Percentiles rank a stretch among this genome's conserved stretches.
Evolutionary conservation across 1,140 invertebrate species (phyloP).

Genomic region (Eurosta solidaginis): DNA sequence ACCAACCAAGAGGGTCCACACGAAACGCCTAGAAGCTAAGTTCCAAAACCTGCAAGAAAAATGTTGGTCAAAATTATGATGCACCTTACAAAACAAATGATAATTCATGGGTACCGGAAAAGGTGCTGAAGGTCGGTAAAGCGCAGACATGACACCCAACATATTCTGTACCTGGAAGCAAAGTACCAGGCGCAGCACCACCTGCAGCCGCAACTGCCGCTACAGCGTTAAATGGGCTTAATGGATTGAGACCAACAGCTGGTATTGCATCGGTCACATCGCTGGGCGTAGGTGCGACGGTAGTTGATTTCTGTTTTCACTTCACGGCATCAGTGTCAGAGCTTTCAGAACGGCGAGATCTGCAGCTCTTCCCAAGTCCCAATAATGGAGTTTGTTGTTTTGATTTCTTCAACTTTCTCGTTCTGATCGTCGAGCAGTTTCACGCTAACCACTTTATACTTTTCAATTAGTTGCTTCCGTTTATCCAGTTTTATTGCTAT

Average conservation of each 20-base stretch:
- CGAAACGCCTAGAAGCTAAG: too few species aligned
- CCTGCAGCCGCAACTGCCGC: constrained; percentile 33
- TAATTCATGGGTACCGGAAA: constrained; percentile 50
- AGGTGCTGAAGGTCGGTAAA: constrained; percentile 44
- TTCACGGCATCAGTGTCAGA: constrained; percentile 6
- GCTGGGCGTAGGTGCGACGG: background rate
- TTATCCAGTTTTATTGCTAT: background rate
- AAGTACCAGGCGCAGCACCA: constrained; percentile 27
- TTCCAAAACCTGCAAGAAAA: too few species aligned
- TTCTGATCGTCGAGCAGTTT: constrained; percentile 63
- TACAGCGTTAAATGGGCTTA: constrained; percentile 37
- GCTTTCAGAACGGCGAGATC: background rate
- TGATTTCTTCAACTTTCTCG: constrained; percentile 63
- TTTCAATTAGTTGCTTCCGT: constrained; percentile 62
- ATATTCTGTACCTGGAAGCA: constrained; percentile 37
- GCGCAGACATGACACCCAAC: constrained; percentile 43
- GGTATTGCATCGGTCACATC: constrained; percentile 27
- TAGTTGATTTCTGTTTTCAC: constrained; percentile 27
- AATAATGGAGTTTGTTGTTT: constrained; percentile 62
- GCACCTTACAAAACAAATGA: too few species aligned
- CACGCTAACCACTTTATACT: constrained; percentile 64
- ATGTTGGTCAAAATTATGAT: too few species aligned
- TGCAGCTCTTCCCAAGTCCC: constrained; percentile 48
- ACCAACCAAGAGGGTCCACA: too few species aligned
- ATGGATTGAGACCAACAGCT: constrained; percentile 34